A percentile compares a stretch with the other conserved stretches of the same genome.
These are phyloP conservation scores for Diphyllodes magnificus DNA, from an alignment of 2,113 vertebrate genomes.

Conservation along the genomic window DNA sequence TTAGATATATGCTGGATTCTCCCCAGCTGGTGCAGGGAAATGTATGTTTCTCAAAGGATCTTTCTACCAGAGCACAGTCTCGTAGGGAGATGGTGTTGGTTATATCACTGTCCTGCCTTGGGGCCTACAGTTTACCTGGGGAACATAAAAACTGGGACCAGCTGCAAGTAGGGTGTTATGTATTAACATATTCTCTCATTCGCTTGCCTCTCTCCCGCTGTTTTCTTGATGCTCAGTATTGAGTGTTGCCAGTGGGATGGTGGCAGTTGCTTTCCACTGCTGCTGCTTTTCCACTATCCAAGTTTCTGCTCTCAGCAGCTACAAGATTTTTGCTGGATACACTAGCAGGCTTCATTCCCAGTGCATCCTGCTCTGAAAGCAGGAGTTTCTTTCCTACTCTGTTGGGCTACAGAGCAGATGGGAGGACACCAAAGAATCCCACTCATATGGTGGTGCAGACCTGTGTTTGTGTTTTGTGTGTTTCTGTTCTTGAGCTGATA, in stretches of 20 bases:
- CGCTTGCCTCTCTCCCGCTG: background rate
- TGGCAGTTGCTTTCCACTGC: background rate
- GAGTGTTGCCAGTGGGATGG: background rate
- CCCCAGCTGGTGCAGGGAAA: background rate
- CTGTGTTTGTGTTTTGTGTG: background rate
- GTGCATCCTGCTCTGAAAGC: background rate
- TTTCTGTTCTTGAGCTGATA: background rate
- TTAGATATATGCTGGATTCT: background rate
- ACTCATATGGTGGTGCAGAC: background rate
- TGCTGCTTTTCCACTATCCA: accelerated
- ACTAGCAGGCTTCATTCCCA: background rate
- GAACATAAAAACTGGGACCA: background rate
- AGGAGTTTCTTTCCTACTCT: background rate
- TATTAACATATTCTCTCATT: background rate
- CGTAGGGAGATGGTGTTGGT: background rate
- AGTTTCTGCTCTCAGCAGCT: background rate
- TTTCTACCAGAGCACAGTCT: background rate
- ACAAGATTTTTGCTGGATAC: background rate
- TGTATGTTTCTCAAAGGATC: background rate
- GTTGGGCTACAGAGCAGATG: background rate
- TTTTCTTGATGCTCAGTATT: background rate
- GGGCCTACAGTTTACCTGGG: background rate
- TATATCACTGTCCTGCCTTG: background rate
- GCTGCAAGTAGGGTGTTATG: background rate
- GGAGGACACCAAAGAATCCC: background rate